Conservation (phyloP, 2,113 vertebrate genomes). For the Saimiri boliviensis region DNA sequence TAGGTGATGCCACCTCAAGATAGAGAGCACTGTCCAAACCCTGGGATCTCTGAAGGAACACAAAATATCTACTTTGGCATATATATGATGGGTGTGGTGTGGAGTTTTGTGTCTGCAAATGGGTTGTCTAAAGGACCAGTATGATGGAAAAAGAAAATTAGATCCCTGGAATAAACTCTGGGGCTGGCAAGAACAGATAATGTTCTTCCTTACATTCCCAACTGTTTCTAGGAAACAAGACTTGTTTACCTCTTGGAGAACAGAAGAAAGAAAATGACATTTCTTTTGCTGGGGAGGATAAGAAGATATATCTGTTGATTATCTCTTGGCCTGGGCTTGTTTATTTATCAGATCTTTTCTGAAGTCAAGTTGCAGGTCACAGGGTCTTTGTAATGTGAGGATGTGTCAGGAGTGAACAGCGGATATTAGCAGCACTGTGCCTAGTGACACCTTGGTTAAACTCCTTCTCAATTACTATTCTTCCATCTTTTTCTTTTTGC, state of each 20-base stretch:
- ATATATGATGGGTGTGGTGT: constrained; percentile 56
- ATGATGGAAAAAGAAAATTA: constrained; percentile 59
- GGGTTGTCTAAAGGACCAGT: constrained; percentile 53
- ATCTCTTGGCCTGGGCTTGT: constrained; percentile 61
- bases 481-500: not conserved
- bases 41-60: not conserved
- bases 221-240: constrained; percentile 77
- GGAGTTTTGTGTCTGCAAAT: constrained; percentile 50
- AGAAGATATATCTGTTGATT: constrained; percentile 69
- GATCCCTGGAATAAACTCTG: constrained; percentile 71
- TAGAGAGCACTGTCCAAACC: not conserved
- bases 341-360: constrained; percentile 58
- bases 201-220: constrained; percentile 72
- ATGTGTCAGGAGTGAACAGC: constrained; percentile 17
- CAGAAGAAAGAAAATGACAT: constrained; percentile 53
- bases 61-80: constrained; percentile 58
- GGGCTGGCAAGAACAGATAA: constrained; percentile 65
- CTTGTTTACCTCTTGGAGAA: constrained; percentile 68
- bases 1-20: not conserved
- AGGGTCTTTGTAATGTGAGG: not conserved
- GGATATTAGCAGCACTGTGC: not conserved
- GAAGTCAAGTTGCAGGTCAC: constrained; percentile 50
- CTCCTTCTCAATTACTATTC: not conserved
- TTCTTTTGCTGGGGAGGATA: constrained; percentile 39
- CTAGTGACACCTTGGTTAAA: constrained; percentile 16